phyloP scores from a whole-genome alignment of 2,888 invertebrate species.

The Drosophila lacicola region DNA sequence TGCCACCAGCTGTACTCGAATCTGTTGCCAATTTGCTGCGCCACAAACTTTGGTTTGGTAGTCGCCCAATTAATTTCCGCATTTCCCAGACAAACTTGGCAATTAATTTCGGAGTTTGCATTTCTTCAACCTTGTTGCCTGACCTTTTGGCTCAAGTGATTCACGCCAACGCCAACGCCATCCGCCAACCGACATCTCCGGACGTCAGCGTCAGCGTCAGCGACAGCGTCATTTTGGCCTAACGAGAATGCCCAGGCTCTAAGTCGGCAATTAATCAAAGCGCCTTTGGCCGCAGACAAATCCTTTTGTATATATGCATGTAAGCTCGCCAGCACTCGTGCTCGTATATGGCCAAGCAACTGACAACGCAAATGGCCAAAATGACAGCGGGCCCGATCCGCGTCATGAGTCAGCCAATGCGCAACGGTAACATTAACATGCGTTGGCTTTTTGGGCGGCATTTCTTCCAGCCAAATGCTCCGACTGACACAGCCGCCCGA shows the following conservation, averaged over 20 bases:
- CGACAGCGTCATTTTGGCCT: conserved; percentile 53
- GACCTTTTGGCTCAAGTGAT: conserved; percentile 80
- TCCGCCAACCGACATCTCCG: conserved; percentile 24
- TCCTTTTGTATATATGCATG: conserved; percentile 59
- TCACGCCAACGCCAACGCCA: conserved; percentile 75
- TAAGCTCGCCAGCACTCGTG: conserved; percentile 30
- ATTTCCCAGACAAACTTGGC: conserved; percentile 76
- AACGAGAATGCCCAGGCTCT: conserved; percentile 65
- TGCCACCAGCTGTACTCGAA: conserved; percentile 48
- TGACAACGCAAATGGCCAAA: conserved; percentile 80
- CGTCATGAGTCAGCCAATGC: conserved; percentile 79
- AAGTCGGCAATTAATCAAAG: conserved; percentile 81
- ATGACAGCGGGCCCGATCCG: conserved; percentile 72
- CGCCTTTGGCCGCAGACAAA: conserved; percentile 77
- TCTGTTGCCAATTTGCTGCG: conserved; percentile 79
- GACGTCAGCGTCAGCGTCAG: conserved; percentile 46
- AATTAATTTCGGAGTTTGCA: conserved; percentile 78
- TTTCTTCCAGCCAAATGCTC: conserved; percentile 40
- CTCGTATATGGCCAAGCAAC: conserved; percentile 72
- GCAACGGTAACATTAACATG: conserved; percentile 77
- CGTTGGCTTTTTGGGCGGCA: conserved; percentile 72
- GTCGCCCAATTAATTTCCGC: conserved; percentile 80
- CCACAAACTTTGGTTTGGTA: conserved; percentile 51
- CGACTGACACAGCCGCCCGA: conserved; percentile 41
- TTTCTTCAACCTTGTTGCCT: conserved; percentile 80